phyloP scores from a whole-genome alignment of 2,113 vertebrate species.

The Dermatemys mawii region DNA sequence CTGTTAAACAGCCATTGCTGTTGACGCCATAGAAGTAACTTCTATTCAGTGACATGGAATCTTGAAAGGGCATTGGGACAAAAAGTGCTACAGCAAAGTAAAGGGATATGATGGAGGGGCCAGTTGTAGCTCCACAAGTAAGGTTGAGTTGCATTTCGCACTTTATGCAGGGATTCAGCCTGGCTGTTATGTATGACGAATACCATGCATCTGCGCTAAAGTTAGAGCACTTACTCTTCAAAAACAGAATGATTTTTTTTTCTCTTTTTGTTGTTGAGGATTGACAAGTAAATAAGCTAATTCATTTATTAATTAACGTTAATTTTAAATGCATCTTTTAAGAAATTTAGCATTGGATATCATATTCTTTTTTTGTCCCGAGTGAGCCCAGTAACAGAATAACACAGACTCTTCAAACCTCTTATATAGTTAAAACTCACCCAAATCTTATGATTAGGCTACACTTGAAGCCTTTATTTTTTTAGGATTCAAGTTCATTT shows the following conservation, averaged over 20 bases:
- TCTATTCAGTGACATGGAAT: not conserved
- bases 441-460: not conserved
- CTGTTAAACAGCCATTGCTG: not conserved
- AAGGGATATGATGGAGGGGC: not conserved
- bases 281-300: not conserved
- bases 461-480: not conserved
- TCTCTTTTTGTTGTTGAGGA: not conserved
- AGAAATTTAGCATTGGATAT: not conserved
- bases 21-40: not conserved
- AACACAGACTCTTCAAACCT: not conserved
- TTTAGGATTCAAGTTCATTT: not conserved
- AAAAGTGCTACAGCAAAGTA: constrained; percentile 16
- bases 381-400: not conserved
- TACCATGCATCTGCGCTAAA: not conserved
- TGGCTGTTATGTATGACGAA: not conserved
- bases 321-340: constrained; percentile 19
- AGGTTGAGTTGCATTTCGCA: not conserved
- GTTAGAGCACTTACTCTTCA: not conserved
- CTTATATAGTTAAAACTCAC: not conserved
- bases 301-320: not conserved
- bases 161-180: not conserved
- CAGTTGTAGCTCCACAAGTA: not conserved
- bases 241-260: not conserved
- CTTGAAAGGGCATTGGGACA: constrained; percentile 19
- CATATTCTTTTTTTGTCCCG: not conserved